Evolutionary conservation across 2,113 vertebrate species (phyloP).

Genomic region (Channa maculata): DNA sequence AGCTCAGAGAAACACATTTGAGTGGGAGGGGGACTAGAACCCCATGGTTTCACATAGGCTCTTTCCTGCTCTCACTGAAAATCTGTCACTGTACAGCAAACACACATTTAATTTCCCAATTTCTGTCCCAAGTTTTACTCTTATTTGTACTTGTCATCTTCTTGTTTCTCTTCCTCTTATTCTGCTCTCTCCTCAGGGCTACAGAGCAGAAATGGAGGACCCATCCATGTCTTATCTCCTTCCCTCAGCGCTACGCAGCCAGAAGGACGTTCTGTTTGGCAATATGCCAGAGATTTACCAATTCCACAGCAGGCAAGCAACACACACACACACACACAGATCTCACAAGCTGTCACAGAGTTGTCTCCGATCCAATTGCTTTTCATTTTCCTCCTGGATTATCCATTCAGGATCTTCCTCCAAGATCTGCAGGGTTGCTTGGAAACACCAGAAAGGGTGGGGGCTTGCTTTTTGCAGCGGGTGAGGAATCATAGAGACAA

Average conservation of each 20-base stretch:
- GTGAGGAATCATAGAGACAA: conserved; percentile 78
- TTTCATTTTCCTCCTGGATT: conserved; percentile 28
- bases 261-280: conserved; percentile 95
- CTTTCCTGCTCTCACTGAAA: not conserved
- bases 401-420: conserved; percentile 89
- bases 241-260: conserved; percentile 87
- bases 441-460: conserved; percentile 90
- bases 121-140: not conserved
- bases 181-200: conserved; percentile 85
- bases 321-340: conserved; percentile 33
- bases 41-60: too few relatives aligned
- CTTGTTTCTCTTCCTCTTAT: conserved; percentile 10
- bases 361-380: conserved; percentile 19
- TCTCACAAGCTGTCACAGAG: conserved; percentile 33
- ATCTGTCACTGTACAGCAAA: not conserved
- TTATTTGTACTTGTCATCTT: not conserved
- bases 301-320: conserved; percentile 92
- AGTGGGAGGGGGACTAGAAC: too few relatives aligned
- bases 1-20: not conserved
- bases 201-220: conserved; percentile 96
- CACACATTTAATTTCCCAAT: not conserved
- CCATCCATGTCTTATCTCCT: conserved; percentile 89
- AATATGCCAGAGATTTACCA: conserved; percentile 98
- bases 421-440: conserved; percentile 91
- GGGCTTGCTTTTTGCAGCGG: conserved; percentile 92